These are phyloP conservation scores for Heliothis peltigera DNA, from an alignment of 2,888 invertebrate species.

Conservation along the genomic window DNA sequence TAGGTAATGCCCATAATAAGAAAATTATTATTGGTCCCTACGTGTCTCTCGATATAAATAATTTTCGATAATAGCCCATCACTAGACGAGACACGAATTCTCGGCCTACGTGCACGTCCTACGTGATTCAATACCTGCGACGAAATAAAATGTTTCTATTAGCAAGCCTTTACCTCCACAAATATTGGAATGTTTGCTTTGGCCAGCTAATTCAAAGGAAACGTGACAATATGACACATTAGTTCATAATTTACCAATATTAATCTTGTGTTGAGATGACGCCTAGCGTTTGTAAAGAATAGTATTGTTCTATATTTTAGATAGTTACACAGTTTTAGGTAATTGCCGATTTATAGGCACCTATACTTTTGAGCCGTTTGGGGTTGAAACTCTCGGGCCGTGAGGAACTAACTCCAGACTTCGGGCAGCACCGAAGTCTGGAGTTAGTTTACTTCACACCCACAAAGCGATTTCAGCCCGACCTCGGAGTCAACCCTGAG, in stretches of 20 bases:
- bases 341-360: no score
- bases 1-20: no score
- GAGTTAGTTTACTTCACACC: no score
- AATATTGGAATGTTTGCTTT: conserved; percentile 79
- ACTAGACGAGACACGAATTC: conserved; percentile 30
- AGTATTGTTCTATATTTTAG: background rate
- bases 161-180: conserved; percentile 73
- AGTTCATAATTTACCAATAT: conserved; percentile 62
- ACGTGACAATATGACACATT: conserved; percentile 83
- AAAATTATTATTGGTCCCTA: background rate
- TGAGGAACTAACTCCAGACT: no score
- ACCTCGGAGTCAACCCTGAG: no score
- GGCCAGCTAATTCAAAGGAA: conserved; percentile 72
- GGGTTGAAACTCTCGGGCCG: no score
- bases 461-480: no score
- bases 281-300: background rate
- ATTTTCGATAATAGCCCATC: background rate
- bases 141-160: conserved; percentile 70
- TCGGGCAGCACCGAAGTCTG: no score
- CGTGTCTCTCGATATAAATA: background rate
- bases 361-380: no score
- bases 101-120: conserved; percentile 57
- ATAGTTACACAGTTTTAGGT: no score
- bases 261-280: conserved; percentile 14
- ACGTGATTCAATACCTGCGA: conserved; percentile 60